A percentile compares a stretch with the other conserved stretches of the same genome.
phyloP scores from a whole-genome alignment of 2,797 vertebrate species.

The Bovichtus variegatus region DNA sequence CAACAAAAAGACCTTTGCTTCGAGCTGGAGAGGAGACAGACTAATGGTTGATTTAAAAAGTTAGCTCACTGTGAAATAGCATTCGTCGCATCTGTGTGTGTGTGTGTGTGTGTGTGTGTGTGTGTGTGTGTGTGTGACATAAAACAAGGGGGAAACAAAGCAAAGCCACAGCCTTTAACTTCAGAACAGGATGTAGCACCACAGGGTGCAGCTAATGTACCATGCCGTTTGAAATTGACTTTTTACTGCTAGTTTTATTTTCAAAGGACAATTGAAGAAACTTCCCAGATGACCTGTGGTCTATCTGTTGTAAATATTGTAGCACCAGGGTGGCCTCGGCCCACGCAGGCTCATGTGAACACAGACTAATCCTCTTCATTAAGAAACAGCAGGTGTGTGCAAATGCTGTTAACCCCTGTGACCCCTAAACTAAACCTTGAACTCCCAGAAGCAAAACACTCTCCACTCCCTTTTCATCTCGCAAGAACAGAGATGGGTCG shows the following conservation, averaged over 20 bases:
- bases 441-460: conserved; percentile 58
- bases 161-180: conserved; percentile 30
- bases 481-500: conserved; percentile 41
- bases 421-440: conserved; percentile 59
- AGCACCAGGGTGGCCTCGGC: conserved; percentile 56
- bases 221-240: conserved; percentile 21
- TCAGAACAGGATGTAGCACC: conserved; percentile 30
- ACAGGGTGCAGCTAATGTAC: conserved; percentile 38
- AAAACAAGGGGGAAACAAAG: conserved; percentile 41
- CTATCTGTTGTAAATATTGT: conserved; percentile 9
- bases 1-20: conserved; percentile 29
- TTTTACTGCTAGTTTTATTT: conserved; percentile 34
- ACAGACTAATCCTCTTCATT: conserved; percentile 80
- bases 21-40: conserved; percentile 33
- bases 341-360: conserved; percentile 45
- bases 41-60: conserved; percentile 45
- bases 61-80: conserved; percentile 64
- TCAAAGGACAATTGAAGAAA: conserved; percentile 21
- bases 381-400: conserved; percentile 83
- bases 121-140: not conserved
- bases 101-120: conserved; percentile 7
- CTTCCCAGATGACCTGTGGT: conserved; percentile 5
- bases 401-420: conserved; percentile 67
- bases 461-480: conserved; percentile 56
- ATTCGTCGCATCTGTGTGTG: conserved; percentile 9